Conservation (phyloP, 2,113 vertebrate genomes). For the Oryzias celebensis region DNA sequence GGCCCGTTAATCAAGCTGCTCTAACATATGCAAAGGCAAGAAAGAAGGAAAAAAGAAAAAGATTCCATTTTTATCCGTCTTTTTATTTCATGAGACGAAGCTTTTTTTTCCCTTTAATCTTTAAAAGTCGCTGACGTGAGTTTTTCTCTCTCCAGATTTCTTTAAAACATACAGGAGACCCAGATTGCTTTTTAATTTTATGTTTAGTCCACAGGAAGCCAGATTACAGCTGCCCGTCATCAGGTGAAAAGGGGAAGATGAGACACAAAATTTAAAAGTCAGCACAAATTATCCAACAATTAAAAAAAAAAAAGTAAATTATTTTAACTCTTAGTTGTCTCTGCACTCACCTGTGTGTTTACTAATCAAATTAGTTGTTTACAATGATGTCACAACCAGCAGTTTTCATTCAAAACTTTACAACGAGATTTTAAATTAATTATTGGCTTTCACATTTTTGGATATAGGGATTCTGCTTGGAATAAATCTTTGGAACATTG, state of each 20-base stretch:
- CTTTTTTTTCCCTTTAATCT: slow-evolving; percentile 71
- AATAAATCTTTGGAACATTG: no score
- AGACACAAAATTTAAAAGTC: slow-evolving; percentile 58
- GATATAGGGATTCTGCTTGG: no score
- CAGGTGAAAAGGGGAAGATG: slow-evolving; percentile 9
- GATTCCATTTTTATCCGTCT: slow-evolving; percentile 65
- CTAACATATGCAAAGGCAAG: slow-evolving; percentile 75
- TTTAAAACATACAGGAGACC: slow-evolving; percentile 69
- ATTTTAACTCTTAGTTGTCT: no score
- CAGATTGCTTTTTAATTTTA: slow-evolving; percentile 80
- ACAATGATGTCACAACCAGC: no score
- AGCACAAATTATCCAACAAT: slow-evolving; percentile 71
- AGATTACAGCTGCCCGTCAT: slow-evolving; percentile 76
- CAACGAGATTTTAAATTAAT: no score
- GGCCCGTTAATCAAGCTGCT: slow-evolving; percentile 77
- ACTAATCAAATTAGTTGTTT: no score
- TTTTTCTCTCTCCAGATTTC: slow-evolving; percentile 48
- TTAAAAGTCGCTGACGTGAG: slow-evolving; percentile 76
- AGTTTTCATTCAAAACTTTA: no score
- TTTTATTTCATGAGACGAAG: slow-evolving; percentile 59
- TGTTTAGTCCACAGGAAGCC: slow-evolving; percentile 81
- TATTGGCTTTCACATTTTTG: no score
- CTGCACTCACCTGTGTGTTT: no score
- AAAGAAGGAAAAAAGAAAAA: slow-evolving; percentile 35
- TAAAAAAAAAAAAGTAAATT: slow-evolving; percentile 64